Percentiles rank a stretch among this genome's conserved stretches.
Evolutionary conservation across 2,797 vertebrate genomes (phyloP).

Genomic region (Chloroceryle inda): DNA sequence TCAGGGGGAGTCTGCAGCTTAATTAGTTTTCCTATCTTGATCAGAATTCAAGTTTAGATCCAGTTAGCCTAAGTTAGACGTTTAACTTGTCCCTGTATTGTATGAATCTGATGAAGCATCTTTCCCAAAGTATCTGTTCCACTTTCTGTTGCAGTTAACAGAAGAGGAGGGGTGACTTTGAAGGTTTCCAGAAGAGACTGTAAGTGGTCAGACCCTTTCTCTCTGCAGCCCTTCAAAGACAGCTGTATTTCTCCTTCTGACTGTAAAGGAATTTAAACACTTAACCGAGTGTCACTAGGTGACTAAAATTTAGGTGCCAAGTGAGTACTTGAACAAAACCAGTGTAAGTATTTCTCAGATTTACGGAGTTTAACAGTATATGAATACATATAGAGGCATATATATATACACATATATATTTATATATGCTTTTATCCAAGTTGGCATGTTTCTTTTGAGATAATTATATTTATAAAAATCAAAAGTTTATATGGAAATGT

Average conservation of each 20-base stretch:
- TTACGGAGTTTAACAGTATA: conserved; percentile 17
- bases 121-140: neutral
- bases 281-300: neutral
- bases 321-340: neutral
- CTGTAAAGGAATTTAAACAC: conserved; percentile 23
- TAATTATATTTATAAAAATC: conserved; percentile 49
- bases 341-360: conserved; percentile 26
- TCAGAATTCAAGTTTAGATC: conserved; percentile 28
- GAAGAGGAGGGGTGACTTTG: conserved; percentile 15
- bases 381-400: neutral
- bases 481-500: conserved; percentile 29
- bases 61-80: neutral
- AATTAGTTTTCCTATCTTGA: conserved; percentile 36
- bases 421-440: neutral
- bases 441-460: conserved; percentile 18
- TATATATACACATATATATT: neutral
- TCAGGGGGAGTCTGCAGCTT: conserved; percentile 2
- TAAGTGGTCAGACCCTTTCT: conserved; percentile 8
- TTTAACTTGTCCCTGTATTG: neutral
- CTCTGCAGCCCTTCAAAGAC: conserved; percentile 46
- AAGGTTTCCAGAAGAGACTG: conserved; percentile 35
- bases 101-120: neutral
- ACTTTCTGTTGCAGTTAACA: neutral
- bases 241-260: conserved; percentile 34
- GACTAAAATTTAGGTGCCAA: conserved; percentile 21